A percentile compares a stretch with the other conserved stretches of the same genome.
These are phyloP conservation scores for Lerema accius DNA, from an alignment of 1,140 invertebrate genomes.

Conservation along the genomic window DNA sequence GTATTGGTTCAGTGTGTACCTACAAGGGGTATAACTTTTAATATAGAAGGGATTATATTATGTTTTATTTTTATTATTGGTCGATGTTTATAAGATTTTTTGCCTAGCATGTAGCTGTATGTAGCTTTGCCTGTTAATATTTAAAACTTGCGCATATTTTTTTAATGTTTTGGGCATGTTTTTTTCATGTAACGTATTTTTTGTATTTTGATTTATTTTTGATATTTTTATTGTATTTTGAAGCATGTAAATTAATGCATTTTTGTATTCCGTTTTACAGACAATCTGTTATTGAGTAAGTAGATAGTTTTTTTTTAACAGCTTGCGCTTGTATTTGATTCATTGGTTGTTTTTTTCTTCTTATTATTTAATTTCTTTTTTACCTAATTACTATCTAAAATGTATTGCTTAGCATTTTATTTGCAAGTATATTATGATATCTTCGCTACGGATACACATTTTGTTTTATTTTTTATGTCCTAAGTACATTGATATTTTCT, in stretches of 20 bases:
- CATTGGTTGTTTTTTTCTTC: constrained; percentile 16
- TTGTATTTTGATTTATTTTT: constrained; percentile 12
- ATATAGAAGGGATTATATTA: too few species aligned
- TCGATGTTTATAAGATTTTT: too few species aligned
- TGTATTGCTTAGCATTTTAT: constrained; percentile 12
- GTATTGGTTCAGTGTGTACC: too few species aligned
- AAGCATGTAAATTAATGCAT: constrained; percentile 35
- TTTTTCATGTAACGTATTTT: constrained; percentile 1
- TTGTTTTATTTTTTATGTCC: constrained; percentile 4
- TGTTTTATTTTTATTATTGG: too few species aligned
- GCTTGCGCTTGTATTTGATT: constrained; percentile 5
- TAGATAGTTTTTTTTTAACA: constrained; percentile 38
- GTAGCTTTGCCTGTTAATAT: neutral
- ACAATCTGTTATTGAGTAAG: constrained; percentile 58
- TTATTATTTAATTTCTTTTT: constrained; percentile 4
- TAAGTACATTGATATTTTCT: neutral
- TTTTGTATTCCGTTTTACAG: constrained; percentile 54
- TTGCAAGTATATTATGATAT: neutral
- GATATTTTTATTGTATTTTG: constrained; percentile 12
- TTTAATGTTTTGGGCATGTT: neutral
- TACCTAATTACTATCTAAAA: neutral
- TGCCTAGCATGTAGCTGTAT: too few species aligned
- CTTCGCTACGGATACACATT: neutral
- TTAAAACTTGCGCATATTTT: neutral
- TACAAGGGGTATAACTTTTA: too few species aligned